These are phyloP conservation scores for Sciurus carolinensis DNA, from an alignment of 2,797 vertebrate species.

Conservation along the genomic window DNA sequence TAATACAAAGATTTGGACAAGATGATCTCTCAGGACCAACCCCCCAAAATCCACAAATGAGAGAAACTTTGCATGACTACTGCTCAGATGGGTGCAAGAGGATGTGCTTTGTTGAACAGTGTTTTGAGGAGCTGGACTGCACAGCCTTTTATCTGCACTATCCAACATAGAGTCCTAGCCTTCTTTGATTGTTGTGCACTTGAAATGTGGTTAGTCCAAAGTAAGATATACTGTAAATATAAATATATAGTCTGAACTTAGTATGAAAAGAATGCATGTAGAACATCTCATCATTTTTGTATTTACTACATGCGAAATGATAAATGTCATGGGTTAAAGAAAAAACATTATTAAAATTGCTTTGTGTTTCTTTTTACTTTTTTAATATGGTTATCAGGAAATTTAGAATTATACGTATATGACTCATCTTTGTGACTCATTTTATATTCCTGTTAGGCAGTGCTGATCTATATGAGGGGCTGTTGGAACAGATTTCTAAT, in stretches of 20 bases:
- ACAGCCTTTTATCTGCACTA: not conserved
- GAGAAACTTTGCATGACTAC: not conserved
- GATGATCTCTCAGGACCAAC: not conserved
- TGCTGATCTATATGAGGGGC: not conserved
- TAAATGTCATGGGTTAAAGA: not conserved
- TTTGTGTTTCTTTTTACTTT: slow-evolving; percentile 18
- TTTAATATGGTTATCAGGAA: slow-evolving; percentile 33
- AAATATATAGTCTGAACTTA: not conserved
- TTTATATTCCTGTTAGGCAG: not conserved
- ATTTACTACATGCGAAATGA: not conserved
- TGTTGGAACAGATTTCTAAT: slow-evolving; percentile 17
- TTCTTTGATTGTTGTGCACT: not conserved
- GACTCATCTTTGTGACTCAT: not conserved
- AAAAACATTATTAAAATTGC: slow-evolving; percentile 21
- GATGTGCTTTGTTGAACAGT: not conserved
- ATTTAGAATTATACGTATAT: not conserved
- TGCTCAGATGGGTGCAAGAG: not conserved
- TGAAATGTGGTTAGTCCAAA: not conserved
- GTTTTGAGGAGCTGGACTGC: not conserved
- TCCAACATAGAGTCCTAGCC: not conserved
- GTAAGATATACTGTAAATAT: not conserved
- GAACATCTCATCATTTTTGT: not conserved
- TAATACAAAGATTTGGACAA: not conserved
- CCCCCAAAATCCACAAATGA: not conserved
- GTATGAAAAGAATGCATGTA: not conserved